These are phyloP conservation scores for Xiphophorus couchianus DNA, from an alignment of 2,113 vertebrate species.

Conservation along the genomic window DNA sequence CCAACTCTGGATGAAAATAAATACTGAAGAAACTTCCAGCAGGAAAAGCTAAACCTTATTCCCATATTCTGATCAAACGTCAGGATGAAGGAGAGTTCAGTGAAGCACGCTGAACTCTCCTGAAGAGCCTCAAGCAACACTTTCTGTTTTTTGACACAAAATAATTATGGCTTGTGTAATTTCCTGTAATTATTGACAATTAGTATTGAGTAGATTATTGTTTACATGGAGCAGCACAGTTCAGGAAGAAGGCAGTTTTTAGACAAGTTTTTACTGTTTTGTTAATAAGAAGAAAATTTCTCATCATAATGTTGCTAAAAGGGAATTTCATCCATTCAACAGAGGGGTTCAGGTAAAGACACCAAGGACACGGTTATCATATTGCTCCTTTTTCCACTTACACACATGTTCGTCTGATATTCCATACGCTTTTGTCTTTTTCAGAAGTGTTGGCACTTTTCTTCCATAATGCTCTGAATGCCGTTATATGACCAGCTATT, in stretches of 20 bases:
- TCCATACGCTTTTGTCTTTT: not conserved
- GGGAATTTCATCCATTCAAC: not conserved
- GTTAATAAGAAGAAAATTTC: not conserved
- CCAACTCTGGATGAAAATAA: not conserved
- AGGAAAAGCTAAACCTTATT: not conserved
- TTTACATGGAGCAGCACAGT: constrained; percentile 1
- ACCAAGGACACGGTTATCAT: not conserved
- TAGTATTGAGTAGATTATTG: constrained; percentile 4
- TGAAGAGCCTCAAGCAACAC: not conserved
- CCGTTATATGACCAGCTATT: not conserved
- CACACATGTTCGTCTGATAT: not conserved
- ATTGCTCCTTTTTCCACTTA: not conserved
- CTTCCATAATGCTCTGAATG: not conserved
- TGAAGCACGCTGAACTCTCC: not conserved
- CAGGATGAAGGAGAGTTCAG: not conserved
- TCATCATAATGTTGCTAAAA: not conserved
- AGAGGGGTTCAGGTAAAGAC: not conserved
- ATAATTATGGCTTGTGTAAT: constrained; percentile 25
- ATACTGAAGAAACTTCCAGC: not conserved
- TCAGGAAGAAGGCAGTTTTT: not conserved
- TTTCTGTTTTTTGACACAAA: constrained; percentile 4
- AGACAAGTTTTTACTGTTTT: not conserved
- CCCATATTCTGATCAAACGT: not conserved
- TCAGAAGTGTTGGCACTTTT: not conserved
- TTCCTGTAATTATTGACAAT: constrained; percentile 33